These are phyloP conservation scores for Canis aureus DNA, from an alignment of 2,113 vertebrate species.

Conservation along the genomic window DNA sequence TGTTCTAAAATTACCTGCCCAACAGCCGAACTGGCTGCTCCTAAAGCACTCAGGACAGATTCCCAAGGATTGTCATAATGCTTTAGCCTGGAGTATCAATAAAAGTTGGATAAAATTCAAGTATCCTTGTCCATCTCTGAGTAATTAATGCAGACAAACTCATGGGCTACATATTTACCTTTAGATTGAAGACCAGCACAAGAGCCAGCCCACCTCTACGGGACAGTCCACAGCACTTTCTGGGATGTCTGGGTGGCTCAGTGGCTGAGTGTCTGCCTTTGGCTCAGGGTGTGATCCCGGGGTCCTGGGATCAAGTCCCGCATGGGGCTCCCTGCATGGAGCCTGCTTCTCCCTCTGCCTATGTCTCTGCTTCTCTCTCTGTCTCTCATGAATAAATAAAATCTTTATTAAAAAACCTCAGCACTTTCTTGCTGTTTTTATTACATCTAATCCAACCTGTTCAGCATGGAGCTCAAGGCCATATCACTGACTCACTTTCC, in stretches of 20 bases:
- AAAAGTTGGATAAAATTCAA: constrained; percentile 51
- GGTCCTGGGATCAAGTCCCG: too few species aligned
- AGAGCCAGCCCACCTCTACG: neutral
- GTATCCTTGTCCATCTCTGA: neutral
- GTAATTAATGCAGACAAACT: constrained; percentile 5
- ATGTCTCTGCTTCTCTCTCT: too few species aligned
- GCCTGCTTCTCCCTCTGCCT: too few species aligned
- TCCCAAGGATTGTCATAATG: neutral
- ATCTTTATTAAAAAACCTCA: too few species aligned
- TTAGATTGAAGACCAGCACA: neutral
- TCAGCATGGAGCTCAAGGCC: neutral
- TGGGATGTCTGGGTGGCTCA: too few species aligned
- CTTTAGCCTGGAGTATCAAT: neutral
- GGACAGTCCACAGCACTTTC: neutral
- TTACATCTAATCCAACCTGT: neutral
- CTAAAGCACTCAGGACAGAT: constrained; percentile 1
- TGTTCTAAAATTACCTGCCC: constrained; percentile 9
- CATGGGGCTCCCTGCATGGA: too few species aligned
- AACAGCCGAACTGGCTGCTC: neutral
- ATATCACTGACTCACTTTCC: neutral
- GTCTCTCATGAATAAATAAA: too few species aligned
- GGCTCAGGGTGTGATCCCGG: too few species aligned
- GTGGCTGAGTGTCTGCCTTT: too few species aligned
- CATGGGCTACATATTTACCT: neutral
- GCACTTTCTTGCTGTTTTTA: neutral